Evolutionary conservation across 1,140 invertebrate species (phyloP).

Genomic region (Parapsyche elsis): DNA sequence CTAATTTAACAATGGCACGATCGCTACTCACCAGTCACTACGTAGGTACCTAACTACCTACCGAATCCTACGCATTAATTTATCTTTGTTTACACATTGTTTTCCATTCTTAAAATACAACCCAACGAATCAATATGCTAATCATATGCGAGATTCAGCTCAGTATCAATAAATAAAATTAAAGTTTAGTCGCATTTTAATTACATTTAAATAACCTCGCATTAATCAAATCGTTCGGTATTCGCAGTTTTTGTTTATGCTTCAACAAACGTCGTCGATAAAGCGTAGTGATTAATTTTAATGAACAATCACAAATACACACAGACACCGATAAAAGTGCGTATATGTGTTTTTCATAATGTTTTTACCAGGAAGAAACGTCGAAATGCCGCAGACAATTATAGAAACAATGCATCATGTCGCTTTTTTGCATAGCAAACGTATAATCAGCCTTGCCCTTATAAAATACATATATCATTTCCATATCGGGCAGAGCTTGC

Average conservation of each 20-base stretch:
- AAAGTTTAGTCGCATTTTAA: not conserved
- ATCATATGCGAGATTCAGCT: too few species aligned
- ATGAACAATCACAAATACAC: not conserved
- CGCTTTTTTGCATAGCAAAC: constrained; percentile 17
- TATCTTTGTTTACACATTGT: too few species aligned
- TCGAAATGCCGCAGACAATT: constrained; percentile 23
- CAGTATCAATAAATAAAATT: too few species aligned
- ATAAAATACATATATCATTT: constrained; percentile 28
- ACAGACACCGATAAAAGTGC: not conserved
- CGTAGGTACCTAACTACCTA: too few species aligned
- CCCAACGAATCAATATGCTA: too few species aligned
- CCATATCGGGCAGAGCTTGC: constrained; percentile 23
- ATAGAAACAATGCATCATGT: constrained; percentile 25
- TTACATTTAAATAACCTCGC: not conserved
- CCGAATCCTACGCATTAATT: too few species aligned
- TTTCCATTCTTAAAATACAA: too few species aligned
- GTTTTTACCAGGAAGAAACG: constrained; percentile 25
- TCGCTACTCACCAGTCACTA: too few species aligned
- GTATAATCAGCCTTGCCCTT: constrained; percentile 29
- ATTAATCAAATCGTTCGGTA: not conserved
- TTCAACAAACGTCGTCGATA: not conserved
- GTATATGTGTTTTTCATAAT: not conserved
- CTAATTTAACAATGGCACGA: too few species aligned
- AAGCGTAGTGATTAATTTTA: not conserved
- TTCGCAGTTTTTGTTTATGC: not conserved